Evolutionary conservation across 2,888 invertebrate species (phyloP).

Genomic region (Carterocephalus palaemon): DNA sequence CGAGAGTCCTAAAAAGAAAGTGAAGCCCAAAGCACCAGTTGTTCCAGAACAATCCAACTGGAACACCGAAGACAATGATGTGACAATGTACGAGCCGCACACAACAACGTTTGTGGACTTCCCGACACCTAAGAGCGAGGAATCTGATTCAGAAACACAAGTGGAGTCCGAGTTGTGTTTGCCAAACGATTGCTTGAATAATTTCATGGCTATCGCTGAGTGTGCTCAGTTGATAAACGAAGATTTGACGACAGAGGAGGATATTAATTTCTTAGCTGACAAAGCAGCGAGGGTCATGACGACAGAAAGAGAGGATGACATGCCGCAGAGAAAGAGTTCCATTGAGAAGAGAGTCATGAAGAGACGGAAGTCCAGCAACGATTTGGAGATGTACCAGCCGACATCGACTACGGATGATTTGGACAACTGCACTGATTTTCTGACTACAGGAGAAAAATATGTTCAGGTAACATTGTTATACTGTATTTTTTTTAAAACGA

Average conservation of each 20-base stretch:
- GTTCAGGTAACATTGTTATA: slow-evolving; percentile 52
- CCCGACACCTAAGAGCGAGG: slow-evolving; percentile 59
- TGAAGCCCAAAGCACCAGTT: slow-evolving; percentile 50
- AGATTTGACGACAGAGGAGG: slow-evolving; percentile 54
- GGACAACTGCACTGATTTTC: slow-evolving; percentile 56
- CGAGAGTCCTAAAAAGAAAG: slow-evolving; percentile 64
- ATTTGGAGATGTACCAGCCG: slow-evolving; percentile 70
- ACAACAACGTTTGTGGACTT: slow-evolving; percentile 66
- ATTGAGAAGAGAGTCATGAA: slow-evolving; percentile 55
- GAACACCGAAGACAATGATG: slow-evolving; percentile 59
- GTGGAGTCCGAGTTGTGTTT: slow-evolving; percentile 67
- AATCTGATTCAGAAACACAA: slow-evolving; percentile 66
- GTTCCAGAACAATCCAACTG: slow-evolving; percentile 52
- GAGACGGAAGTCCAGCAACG: slow-evolving; percentile 64
- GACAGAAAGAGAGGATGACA: slow-evolving; percentile 53
- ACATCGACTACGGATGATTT: slow-evolving; percentile 70
- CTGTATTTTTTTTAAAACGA: too few relatives aligned
- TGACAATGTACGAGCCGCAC: slow-evolving; percentile 73
- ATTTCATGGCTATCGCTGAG: slow-evolving; percentile 67
- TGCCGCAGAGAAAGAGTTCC: slow-evolving; percentile 44
- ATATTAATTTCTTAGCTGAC: slow-evolving; percentile 63
- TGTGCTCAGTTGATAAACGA: slow-evolving; percentile 54
- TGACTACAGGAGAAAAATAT: slow-evolving; percentile 62
- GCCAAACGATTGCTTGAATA: slow-evolving; percentile 68
- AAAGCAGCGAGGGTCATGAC: slow-evolving; percentile 71